A percentile compares a stretch with the other conserved stretches of the same genome.
These are phyloP conservation scores for Drosophila rubida DNA, from an alignment of 2,888 invertebrate genomes.

Conservation along the genomic window DNA sequence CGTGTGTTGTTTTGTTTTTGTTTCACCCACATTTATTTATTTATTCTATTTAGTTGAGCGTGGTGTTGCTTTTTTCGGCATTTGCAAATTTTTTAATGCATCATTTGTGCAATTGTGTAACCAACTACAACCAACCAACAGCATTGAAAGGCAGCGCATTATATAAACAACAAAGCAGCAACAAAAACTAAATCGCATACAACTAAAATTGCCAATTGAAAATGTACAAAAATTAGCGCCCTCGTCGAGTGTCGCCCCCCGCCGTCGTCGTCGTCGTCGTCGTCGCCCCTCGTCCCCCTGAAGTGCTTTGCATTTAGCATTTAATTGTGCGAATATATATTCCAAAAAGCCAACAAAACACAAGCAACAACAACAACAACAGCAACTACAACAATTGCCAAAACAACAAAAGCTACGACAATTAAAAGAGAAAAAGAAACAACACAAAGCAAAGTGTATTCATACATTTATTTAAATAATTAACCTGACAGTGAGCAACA, in stretches of 20 bases:
- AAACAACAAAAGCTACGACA: slow-evolving; percentile 25
- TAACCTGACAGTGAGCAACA: slow-evolving; percentile 25
- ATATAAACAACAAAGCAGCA: slow-evolving; percentile 42
- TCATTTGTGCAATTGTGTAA: slow-evolving; percentile 54
- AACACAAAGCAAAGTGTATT: slow-evolving; percentile 9
- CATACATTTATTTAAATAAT: slow-evolving; percentile 40
- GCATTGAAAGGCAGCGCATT: slow-evolving; percentile 40
- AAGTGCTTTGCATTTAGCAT: slow-evolving; percentile 38
- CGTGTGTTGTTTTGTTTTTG: slow-evolving; percentile 46
- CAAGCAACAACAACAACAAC: slow-evolving; percentile 24
- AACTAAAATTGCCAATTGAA: slow-evolving; percentile 48
- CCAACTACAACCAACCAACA: slow-evolving; percentile 32
- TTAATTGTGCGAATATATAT: slow-evolving; percentile 68
- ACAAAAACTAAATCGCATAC: slow-evolving; percentile 23
- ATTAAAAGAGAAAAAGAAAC: slow-evolving; percentile 1
- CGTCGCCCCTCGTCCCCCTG: not conserved
- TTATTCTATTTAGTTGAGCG: slow-evolving; percentile 1
- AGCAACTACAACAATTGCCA: slow-evolving; percentile 34
- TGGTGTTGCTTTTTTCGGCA: slow-evolving; percentile 10
- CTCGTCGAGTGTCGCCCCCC: slow-evolving; percentile 12
- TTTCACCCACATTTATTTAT: slow-evolving; percentile 26
- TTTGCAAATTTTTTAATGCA: slow-evolving; percentile 37
- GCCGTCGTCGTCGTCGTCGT: not conserved
- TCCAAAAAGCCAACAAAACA: slow-evolving; percentile 33
- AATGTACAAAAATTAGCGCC: slow-evolving; percentile 34